Evolutionary conservation across 2,113 vertebrate species (phyloP), one percentile per base, ranked within the genome.

Genomic region (Panurus biarmicus): DNA sequence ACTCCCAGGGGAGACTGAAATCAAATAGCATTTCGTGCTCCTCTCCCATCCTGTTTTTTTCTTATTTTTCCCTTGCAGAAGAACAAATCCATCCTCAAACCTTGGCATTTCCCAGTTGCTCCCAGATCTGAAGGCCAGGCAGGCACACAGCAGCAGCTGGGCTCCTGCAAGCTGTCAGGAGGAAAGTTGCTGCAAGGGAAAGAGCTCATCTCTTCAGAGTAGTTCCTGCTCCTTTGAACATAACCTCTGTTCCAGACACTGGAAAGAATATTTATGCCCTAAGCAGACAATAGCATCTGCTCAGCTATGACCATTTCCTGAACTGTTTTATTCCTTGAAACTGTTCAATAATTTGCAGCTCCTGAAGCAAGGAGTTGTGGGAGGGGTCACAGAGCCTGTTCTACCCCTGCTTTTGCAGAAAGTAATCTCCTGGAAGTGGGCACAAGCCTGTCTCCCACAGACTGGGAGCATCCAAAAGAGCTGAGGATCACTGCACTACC

Each of bases 11-110:
- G 87, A 93, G 74, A 78, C 54, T 42, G 61, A 95, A 92, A 93
- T 94, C 93, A 89, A 94, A 94, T 10, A 91, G 80, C 22, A 85
- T 73, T 89, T 82, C 85, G 45, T 58, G 58, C 48, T 94, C 58
- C 74, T 91, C 66, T 89, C 74, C 70, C 92, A 87, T 89, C 78
- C 90, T 96, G 73, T 80, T 85, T 96, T 96, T 95, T 89, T 60
- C 66, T 87, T 78, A 48, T 78, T 92, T 93, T 90, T 95, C 84
- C 62, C 73, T 85, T 64, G 53, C 91, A 90, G 53, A 95, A 87
- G 86, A 92, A 95, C 33, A 90, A 93, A 72, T 36, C 69, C 87
- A 93, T 71, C 61, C 86, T 90, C 6, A 21, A 84, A 87, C 57
- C 73, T 24, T 94, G 91, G 80, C 53, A 89, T 92, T 90, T 84